Base-by-base conservation (phyloP, 2,797 vertebrate genomes). In the Cryptoblepharus egeriae region DNA sequence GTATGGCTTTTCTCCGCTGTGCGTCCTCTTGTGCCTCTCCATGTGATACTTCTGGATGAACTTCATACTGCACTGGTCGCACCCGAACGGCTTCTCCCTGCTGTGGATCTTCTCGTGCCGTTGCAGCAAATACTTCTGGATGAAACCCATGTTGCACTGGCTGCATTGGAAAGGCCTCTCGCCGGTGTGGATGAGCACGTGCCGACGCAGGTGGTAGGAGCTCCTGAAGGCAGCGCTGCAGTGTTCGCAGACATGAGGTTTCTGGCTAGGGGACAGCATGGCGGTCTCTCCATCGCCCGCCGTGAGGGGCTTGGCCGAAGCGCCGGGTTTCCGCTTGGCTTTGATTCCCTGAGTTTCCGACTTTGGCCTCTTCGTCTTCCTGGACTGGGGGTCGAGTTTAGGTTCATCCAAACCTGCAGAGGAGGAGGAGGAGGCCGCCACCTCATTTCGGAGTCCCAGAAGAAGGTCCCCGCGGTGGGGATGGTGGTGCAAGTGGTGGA, bases 21-120 rank as follows among this genome's bases (percentile, higher is more conserved):
- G 99, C 32, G 99, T 99, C 94, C 99, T 97, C 95, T 99, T 99
- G 96, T 99, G 99, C 92, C 99, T 95, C 92, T 99, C 99, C 99
- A 99, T 99, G 85, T 99, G 98, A 95, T 99, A 99, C 95, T 99
- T 99, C 96, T 99, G 98, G 94, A 99, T 99, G 94, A 99, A 99
- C 88, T 99, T 98, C 99, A 99, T 99, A 90, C 99, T 99, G 92
- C 99, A 99, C 94, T 99, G 98, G 94, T 99, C 99, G 82, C 99
- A 99, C 81, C 98, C 98, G 85, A 99, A 99, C 55, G 99, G 99
- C 94, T 99, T 99, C 94, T 99, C 99, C 87, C 98, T 96, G 4
- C 99, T 99, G 92, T 99, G 99, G 92, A 99, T 99, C 95, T 99
- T 99, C 94, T 99, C 98, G 0, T 99, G 99, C 73, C 99, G 95